Percentiles rank a stretch among this genome's conserved stretches.
These are phyloP conservation scores for Tragopan temminckii DNA, from an alignment of 2,797 vertebrate genomes.

Conservation along the genomic window DNA sequence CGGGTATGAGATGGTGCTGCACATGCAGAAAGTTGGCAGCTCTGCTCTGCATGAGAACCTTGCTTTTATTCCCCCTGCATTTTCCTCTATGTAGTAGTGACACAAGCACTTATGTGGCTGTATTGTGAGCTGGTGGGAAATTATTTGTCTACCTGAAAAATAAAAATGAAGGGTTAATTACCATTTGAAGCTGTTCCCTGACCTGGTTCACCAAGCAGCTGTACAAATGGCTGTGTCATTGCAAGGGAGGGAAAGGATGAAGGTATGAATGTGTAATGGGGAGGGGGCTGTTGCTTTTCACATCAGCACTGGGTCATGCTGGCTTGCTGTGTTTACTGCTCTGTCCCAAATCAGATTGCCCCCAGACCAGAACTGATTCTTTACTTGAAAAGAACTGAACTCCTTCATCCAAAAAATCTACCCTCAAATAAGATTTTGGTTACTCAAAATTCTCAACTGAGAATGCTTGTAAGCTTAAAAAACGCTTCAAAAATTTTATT, in stretches of 20 bases:
- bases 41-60: constrained; percentile 66
- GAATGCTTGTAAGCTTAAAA: constrained; percentile 25
- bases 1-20: background rate
- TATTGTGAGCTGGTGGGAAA: constrained; percentile 46
- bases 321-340: constrained; percentile 44
- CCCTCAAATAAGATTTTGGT: background rate
- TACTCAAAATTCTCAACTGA: constrained; percentile 23
- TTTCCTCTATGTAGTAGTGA: constrained; percentile 43
- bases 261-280: constrained; percentile 17
- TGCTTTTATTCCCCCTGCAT: constrained; percentile 57
- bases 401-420: background rate
- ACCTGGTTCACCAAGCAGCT: constrained; percentile 43
- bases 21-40: constrained; percentile 14
- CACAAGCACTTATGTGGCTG: constrained; percentile 58
- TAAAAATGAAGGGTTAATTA: background rate
- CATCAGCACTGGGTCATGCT: constrained; percentile 27
- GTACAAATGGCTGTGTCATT: constrained; percentile 49
- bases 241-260: constrained; percentile 60
- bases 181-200: constrained; percentile 11
- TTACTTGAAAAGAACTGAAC: background rate
- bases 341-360: background rate
- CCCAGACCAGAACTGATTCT: background rate
- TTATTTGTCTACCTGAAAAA: background rate
- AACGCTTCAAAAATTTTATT: constrained; percentile 18
- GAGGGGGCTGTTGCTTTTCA: constrained; percentile 49